Conservation (phyloP, 1,140 invertebrate genomes). For the Drosophila albomicans region DNA sequence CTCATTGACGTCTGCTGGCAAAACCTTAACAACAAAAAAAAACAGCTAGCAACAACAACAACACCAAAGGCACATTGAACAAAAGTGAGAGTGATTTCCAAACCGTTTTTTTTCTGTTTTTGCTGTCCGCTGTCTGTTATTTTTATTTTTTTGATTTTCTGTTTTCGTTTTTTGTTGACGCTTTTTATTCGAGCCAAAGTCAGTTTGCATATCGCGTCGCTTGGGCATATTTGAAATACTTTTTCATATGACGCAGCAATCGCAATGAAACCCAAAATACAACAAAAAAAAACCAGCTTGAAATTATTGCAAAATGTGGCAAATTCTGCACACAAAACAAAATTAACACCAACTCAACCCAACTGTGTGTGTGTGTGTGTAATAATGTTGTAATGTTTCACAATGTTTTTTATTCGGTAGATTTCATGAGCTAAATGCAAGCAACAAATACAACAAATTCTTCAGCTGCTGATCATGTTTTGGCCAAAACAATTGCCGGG, state of each 20-base stretch:
- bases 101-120: slow-evolving; percentile 52
- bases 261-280: background rate
- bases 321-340: slow-evolving; percentile 7
- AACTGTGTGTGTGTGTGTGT: background rate
- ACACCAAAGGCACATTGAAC: slow-evolving; percentile 69
- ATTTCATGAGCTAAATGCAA: slow-evolving; percentile 60
- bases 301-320: slow-evolving; percentile 48
- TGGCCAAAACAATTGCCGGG: slow-evolving; percentile 68
- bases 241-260: slow-evolving; percentile 59
- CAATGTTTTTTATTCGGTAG: slow-evolving; percentile 33
- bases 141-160: slow-evolving; percentile 36
- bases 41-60: slow-evolving; percentile 38
- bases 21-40: slow-evolving; percentile 47
- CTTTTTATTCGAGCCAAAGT: slow-evolving; percentile 49
- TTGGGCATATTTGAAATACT: slow-evolving; percentile 68
- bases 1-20: slow-evolving; percentile 45
- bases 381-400: slow-evolving; percentile 27
- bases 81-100: slow-evolving; percentile 85
- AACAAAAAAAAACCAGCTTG: slow-evolving; percentile 23
- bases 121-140: slow-evolving; percentile 46
- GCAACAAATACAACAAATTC: slow-evolving; percentile 34
- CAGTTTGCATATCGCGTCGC: slow-evolving; percentile 62
- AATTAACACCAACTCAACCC: background rate
- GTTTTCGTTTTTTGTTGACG: slow-evolving; percentile 35
- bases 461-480: slow-evolving; percentile 62